Conservation (phyloP, 2,888 invertebrate species). For the Capitulum mitella region DNA sequence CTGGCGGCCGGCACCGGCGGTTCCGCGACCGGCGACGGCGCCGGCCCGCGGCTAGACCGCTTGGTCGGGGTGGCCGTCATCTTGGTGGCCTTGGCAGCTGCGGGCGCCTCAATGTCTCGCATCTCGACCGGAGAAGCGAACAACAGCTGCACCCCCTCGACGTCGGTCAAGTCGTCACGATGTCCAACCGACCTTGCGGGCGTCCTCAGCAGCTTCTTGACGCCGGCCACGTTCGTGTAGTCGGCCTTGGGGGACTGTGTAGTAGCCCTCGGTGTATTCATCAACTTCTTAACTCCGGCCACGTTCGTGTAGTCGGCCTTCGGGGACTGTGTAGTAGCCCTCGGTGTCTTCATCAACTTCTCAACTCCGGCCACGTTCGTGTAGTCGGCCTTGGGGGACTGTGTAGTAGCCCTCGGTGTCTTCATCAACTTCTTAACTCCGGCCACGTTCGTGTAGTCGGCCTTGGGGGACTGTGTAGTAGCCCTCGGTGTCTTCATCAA, state of each 20-base stretch:
- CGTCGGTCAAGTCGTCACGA: background rate
- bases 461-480: background rate
- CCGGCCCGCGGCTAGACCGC: background rate
- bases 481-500: constrained; percentile 26
- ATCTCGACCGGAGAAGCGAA: background rate
- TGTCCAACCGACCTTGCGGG: background rate
- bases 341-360: background rate
- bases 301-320: background rate
- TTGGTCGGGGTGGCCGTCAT: background rate
- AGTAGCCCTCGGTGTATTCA: constrained; percentile 19
- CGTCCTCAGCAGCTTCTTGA: constrained; percentile 13
- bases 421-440: constrained; percentile 5
- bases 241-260: background rate
- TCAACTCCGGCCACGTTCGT: background rate
- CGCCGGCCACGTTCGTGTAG: background rate
- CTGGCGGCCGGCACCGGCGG: background rate
- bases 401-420: constrained; percentile 25
- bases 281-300: background rate
- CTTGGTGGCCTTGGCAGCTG: no score
- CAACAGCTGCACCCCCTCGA: background rate
- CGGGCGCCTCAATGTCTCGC: no score
- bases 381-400: background rate
- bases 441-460: background rate
- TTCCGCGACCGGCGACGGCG: background rate
- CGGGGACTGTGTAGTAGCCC: background rate